These are phyloP conservation scores for Festucalex cinctus DNA, from an alignment of 2,113 vertebrate species.

Conservation along the genomic window DNA sequence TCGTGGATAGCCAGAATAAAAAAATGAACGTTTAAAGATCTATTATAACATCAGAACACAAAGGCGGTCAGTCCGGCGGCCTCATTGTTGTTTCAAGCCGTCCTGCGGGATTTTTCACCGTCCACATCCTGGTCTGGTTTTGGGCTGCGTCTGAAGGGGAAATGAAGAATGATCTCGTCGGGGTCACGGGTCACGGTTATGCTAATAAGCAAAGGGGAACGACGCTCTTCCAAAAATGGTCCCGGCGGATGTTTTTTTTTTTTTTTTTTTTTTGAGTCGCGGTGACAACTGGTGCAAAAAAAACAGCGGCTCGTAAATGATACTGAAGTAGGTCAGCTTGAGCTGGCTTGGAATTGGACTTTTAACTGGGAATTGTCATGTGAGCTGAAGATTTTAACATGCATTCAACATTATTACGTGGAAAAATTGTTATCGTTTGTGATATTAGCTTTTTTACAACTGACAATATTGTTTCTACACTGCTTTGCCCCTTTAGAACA, in stretches of 20 bases:
- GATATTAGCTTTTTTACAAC: too few relatives aligned
- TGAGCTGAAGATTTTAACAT: not conserved
- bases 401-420: not conserved
- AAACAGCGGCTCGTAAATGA: not conserved
- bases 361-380: not conserved
- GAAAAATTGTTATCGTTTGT: too few relatives aligned
- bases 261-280: not conserved
- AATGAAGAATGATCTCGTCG: constrained; percentile 6
- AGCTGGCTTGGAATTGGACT: not conserved
- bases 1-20: not conserved
- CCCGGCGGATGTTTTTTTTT: not conserved
- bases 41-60: not conserved
- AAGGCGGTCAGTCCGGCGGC: not conserved
- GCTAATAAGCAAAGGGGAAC: constrained; percentile 8
- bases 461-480: too few relatives aligned
- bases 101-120: constrained; percentile 3
- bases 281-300: not conserved
- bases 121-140: constrained; percentile 10
- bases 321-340: constrained; percentile 4
- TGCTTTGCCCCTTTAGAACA: too few relatives aligned
- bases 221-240: not conserved
- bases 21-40: not conserved
- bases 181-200: constrained; percentile 10
- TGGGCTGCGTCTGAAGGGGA: constrained; percentile 6
- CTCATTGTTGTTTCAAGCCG: constrained; percentile 2